phyloP scores from a whole-genome alignment of 2,113 vertebrate species.

The Nipponia nippon region DNA sequence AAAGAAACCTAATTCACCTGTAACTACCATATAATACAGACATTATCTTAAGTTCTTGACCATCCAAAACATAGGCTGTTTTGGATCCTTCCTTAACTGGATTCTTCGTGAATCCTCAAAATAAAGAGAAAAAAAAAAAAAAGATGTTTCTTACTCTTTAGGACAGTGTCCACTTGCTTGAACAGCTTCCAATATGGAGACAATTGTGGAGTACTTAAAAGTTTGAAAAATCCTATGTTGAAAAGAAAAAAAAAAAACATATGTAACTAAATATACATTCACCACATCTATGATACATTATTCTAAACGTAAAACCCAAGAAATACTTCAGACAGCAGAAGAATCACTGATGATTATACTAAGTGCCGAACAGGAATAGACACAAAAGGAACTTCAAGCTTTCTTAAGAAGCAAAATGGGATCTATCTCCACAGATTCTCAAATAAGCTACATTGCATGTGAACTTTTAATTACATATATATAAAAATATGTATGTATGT shows the following conservation, averaged over 20 bases:
- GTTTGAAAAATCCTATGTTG: not conserved
- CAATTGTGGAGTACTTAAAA: not conserved
- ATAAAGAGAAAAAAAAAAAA: not conserved
- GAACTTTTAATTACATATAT: not conserved
- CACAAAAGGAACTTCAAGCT: not conserved
- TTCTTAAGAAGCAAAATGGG: not conserved
- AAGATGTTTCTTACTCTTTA: not conserved
- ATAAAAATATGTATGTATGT: no score
- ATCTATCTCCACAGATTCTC: not conserved
- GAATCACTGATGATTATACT: not conserved
- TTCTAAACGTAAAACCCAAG: not conserved
- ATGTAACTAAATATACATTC: not conserved
- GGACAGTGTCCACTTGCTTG: not conserved
- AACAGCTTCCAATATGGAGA: slow-evolving; percentile 14
- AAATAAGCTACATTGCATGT: not conserved
- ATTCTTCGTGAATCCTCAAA: not conserved
- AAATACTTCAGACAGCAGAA: not conserved
- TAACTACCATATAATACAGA: not conserved
- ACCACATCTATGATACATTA: not conserved
- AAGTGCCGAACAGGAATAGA: not conserved
- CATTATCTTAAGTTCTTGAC: not conserved
- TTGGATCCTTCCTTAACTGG: not conserved
- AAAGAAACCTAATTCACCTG: not conserved
- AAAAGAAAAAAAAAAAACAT: not conserved
- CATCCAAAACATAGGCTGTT: not conserved